A percentile compares a stretch with the other conserved stretches of the same genome.
Conservation (phyloP, 2,888 invertebrate species). For the Cephonodes hylas region DNA sequence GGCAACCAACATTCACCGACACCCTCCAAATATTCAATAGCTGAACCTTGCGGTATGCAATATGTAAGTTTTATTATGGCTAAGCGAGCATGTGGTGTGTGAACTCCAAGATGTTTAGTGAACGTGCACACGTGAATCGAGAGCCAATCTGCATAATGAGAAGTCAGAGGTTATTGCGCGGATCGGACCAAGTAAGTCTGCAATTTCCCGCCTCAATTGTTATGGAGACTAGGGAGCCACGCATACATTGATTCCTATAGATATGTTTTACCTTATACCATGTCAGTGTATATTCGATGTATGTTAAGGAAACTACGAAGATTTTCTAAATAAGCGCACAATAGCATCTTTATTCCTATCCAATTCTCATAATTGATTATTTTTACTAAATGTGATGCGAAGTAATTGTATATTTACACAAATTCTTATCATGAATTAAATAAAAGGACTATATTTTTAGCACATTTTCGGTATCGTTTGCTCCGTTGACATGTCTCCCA, state of each 20-base stretch:
- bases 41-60: not conserved
- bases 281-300: not conserved
- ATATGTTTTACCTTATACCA: not conserved
- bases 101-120: slow-evolving; percentile 46
- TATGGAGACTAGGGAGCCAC: slow-evolving; percentile 49
- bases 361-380: too few relatives aligned
- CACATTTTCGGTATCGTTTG: slow-evolving; percentile 53
- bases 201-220: slow-evolving; percentile 73
- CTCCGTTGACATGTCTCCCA: slow-evolving; percentile 65
- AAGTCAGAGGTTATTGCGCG: slow-evolving; percentile 69
- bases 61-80: slow-evolving; percentile 2
- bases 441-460: slow-evolving; percentile 25
- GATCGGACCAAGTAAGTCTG: slow-evolving; percentile 56
- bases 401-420: too few relatives aligned
- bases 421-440: slow-evolving; percentile 15
- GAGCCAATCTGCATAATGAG: slow-evolving; percentile 76
- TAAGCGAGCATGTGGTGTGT: slow-evolving; percentile 9
- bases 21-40: not conserved
- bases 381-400: too few relatives aligned
- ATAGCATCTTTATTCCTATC: too few relatives aligned
- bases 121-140: slow-evolving; percentile 60
- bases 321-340: not conserved
- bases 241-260: slow-evolving; percentile 55
- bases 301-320: not conserved
- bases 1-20: not conserved